A percentile compares a stretch with the other conserved stretches of the same genome.
These are phyloP conservation scores for Trinorchestia longiramus DNA, from an alignment of 1,140 invertebrate species.

Conservation along the genomic window DNA sequence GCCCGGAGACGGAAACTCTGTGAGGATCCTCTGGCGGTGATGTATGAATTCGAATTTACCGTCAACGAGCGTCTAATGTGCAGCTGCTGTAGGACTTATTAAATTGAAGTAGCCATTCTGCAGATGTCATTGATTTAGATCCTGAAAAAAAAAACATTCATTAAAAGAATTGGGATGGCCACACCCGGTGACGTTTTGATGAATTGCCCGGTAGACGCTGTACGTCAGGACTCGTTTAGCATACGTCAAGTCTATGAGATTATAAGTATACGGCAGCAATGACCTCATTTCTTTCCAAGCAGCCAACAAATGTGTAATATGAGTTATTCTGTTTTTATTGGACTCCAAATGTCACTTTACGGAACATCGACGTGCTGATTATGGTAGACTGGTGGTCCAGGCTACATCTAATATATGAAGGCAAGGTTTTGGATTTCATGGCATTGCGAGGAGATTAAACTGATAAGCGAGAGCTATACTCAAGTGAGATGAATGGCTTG, in stretches of 20 bases:
- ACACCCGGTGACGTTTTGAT: not conserved
- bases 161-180: not conserved
- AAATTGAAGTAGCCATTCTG: not conserved
- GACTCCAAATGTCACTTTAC: not conserved
- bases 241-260: not conserved
- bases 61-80: slow-evolving; percentile 26
- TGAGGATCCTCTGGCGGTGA: not conserved
- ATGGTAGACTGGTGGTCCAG: not conserved
- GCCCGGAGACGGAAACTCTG: not conserved
- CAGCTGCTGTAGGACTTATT: not conserved
- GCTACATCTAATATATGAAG: slow-evolving; percentile 5
- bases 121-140: slow-evolving; percentile 49
- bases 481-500: not conserved
- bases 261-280: not conserved
- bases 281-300: not conserved
- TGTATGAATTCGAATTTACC: slow-evolving; percentile 8
- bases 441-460: not conserved
- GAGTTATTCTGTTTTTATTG: not conserved
- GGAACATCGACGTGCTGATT: not conserved
- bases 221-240: not conserved
- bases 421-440: slow-evolving; percentile 12
- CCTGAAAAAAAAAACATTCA: not conserved
- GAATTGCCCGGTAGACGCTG: not conserved
- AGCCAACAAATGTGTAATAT: not conserved
- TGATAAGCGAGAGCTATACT: not conserved